Evolutionary conservation across 1,140 invertebrate species (phyloP).

Genomic region (Zaprionus lachaisei): DNA sequence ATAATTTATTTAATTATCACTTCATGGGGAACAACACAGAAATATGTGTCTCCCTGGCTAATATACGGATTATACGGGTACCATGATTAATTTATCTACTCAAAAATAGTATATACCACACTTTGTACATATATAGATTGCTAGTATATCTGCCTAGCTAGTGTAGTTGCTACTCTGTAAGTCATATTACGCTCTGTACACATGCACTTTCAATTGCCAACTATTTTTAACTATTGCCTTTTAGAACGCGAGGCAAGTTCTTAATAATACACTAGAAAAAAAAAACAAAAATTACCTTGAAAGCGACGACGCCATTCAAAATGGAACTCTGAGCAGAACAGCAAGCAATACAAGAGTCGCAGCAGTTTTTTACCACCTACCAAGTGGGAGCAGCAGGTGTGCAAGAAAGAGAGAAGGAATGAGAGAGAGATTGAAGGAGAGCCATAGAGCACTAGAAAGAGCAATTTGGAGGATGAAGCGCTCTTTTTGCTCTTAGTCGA

Average conservation of each 20-base stretch:
- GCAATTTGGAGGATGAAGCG: constrained; percentile 33
- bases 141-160: neutral
- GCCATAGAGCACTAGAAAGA: constrained; percentile 53
- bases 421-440: neutral
- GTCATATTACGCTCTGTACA: neutral
- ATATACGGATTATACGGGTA: neutral
- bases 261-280: constrained; percentile 42
- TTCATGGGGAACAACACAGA: neutral
- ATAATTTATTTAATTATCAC: constrained; percentile 26
- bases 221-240: constrained; percentile 51
- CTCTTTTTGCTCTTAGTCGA: constrained; percentile 43
- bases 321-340: constrained; percentile 55
- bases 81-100: neutral
- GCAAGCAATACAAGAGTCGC: constrained; percentile 43
- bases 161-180: neutral
- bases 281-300: constrained; percentile 66
- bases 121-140: neutral
- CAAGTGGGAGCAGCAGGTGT: constrained; percentile 58
- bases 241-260: constrained; percentile 24
- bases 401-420: neutral
- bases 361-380: constrained; percentile 39
- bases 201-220: constrained; percentile 43
- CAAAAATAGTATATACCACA: neutral
- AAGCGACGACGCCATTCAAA: constrained; percentile 64
- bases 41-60: neutral